A percentile compares a stretch with the other conserved stretches of the same genome.
Evolutionary conservation across 2,113 vertebrate species (phyloP).

Genomic region (Sphyrna mokarran): DNA sequence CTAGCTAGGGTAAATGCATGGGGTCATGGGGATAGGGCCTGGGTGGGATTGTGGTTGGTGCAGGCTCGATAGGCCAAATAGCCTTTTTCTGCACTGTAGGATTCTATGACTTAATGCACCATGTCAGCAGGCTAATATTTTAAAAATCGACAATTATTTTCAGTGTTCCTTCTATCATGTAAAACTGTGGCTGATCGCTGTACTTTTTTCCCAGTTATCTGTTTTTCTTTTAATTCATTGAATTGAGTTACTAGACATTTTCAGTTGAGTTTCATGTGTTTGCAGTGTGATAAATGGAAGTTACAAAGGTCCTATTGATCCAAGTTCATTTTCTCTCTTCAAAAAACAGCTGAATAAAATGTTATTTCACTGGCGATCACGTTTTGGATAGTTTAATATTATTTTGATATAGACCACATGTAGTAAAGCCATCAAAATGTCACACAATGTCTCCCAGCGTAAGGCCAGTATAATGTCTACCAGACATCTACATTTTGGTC

Average conservation of each 20-base stretch:
- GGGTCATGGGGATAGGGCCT: too few relatives aligned
- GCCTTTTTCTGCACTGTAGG: too few relatives aligned
- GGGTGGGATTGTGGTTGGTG: too few relatives aligned
- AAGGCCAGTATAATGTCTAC: not conserved
- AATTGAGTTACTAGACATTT: not conserved
- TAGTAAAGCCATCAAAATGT: constrained; percentile 2
- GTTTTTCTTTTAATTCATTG: not conserved
- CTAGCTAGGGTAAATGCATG: too few relatives aligned
- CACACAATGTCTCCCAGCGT: not conserved
- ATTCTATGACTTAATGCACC: too few relatives aligned
- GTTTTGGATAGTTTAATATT: constrained; percentile 19
- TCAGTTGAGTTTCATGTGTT: not conserved
- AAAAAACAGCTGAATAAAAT: constrained; percentile 15
- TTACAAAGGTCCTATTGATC: constrained; percentile 20
- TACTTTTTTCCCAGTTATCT: not conserved
- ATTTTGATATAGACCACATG: constrained; percentile 12
- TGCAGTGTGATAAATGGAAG: not conserved
- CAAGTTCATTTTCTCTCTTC: not conserved
- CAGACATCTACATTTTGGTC: not conserved
- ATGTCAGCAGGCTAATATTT: not conserved
- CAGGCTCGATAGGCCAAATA: too few relatives aligned
- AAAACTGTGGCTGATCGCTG: not conserved
- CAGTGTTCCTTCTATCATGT: not conserved
- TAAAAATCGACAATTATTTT: not conserved
- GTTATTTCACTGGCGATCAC: not conserved